Evolutionary conservation across 1,140 invertebrate species (phyloP).

Genomic region (Hyposmocoma kahamanoa): DNA sequence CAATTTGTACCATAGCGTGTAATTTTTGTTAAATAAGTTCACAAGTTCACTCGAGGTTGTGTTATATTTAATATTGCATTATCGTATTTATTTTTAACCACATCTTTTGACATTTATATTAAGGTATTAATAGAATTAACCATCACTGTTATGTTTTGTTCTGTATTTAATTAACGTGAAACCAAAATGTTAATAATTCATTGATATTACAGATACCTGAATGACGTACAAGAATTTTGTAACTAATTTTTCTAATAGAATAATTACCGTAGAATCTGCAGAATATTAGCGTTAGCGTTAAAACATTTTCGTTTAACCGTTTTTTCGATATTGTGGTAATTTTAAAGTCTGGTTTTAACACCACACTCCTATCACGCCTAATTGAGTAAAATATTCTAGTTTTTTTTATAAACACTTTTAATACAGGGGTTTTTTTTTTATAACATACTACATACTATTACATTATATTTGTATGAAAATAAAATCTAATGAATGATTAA

Average conservation of each 20-base stretch:
- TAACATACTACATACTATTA: too few species aligned
- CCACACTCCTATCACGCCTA: too few species aligned
- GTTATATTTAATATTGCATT: slow-evolving; percentile 30
- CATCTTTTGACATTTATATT: slow-evolving; percentile 12
- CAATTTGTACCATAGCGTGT: too few species aligned
- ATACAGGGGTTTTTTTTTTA: too few species aligned
- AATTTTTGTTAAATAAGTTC: slow-evolving; percentile 20
- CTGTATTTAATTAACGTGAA: slow-evolving; percentile 21
- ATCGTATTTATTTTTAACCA: slow-evolving; percentile 27
- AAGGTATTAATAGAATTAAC: not conserved
- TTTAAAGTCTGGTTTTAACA: too few species aligned
- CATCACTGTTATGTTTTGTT: slow-evolving; percentile 17
- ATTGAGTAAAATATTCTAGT: too few species aligned
- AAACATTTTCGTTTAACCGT: not conserved
- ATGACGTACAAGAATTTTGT: slow-evolving; percentile 44
- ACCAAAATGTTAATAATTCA: slow-evolving; percentile 36
- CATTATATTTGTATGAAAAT: too few species aligned
- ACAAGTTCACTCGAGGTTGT: slow-evolving; percentile 62
- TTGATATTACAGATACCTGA: slow-evolving; percentile 50
- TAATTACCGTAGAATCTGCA: too few species aligned
- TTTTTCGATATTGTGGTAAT: not conserved
- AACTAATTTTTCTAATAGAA: slow-evolving; percentile 18
- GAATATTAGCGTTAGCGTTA: not conserved
- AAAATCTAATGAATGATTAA: too few species aligned
- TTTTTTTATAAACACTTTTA: too few species aligned